Conservation (phyloP, 2,797 vertebrate species). For the Catamblyrhynchus diadema region DNA sequence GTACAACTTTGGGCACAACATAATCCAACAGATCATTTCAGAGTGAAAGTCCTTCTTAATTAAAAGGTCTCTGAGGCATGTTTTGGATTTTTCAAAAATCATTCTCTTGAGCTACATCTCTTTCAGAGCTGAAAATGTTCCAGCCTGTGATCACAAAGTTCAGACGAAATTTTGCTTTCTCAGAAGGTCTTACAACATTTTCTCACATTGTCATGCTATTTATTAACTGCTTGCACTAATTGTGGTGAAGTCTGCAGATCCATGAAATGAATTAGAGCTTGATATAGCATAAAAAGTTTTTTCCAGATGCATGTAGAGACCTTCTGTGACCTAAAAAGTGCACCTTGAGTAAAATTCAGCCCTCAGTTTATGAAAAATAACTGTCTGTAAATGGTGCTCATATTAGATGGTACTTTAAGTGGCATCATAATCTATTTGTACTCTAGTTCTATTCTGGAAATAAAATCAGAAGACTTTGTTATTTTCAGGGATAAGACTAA, state of each 20-base stretch:
- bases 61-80: background rate
- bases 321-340: background rate
- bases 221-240: background rate
- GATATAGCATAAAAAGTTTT: background rate
- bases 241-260: conserved; percentile 6
- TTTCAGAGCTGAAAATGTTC: background rate
- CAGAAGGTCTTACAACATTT: background rate
- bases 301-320: background rate
- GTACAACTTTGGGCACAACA: background rate
- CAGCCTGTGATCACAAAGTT: background rate
- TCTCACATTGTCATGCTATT: conserved; percentile 12
- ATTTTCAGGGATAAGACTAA: background rate
- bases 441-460: background rate
- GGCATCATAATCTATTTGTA: background rate
- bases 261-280: background rate
- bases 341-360: background rate
- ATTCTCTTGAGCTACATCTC: background rate
- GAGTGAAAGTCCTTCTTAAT: background rate
- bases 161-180: background rate
- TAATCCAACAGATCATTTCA: background rate
- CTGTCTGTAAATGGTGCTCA: background rate
- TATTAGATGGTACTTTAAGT: background rate
- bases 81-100: background rate
- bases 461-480: background rate
- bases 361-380: background rate